A percentile compares a stretch with the other conserved stretches of the same genome.
Conservation (phyloP, 2,888 invertebrate species). For the Zhengitettix transpicula region DNA sequence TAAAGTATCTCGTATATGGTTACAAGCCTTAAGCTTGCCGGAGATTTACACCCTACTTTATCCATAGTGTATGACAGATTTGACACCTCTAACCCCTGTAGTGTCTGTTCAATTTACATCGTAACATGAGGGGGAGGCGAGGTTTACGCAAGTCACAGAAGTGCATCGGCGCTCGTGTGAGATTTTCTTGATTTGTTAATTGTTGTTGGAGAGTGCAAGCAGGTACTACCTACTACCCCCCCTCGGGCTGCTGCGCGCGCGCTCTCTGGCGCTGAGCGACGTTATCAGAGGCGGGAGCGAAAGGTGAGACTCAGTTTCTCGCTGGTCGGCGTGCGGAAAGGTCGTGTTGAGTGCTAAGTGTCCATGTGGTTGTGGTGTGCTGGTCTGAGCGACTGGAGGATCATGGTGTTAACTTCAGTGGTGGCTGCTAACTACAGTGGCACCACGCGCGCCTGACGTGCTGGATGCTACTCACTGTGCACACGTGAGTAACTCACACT, state of each 20-base stretch:
- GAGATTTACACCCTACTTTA: too few relatives aligned
- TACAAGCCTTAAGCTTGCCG: too few relatives aligned
- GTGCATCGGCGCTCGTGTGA: too few relatives aligned
- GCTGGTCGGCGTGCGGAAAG: not conserved
- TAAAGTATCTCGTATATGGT: too few relatives aligned
- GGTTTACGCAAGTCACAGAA: too few relatives aligned
- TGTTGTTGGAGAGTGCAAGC: too few relatives aligned
- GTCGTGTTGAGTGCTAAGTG: not conserved
- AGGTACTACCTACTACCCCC: too few relatives aligned
- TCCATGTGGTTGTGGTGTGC: slow-evolving; percentile 1
- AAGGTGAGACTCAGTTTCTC: not conserved
- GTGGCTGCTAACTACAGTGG: slow-evolving; percentile 8
- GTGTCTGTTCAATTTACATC: too few relatives aligned
- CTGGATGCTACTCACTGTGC: slow-evolving; percentile 13
- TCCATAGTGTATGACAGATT: too few relatives aligned
- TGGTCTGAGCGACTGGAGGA: slow-evolving; percentile 2
- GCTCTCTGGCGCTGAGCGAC: not conserved
- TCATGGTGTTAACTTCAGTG: slow-evolving; percentile 9
- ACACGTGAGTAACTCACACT: slow-evolving; percentile 9
- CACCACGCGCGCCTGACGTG: slow-evolving; percentile 10
- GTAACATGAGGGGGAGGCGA: too few relatives aligned
- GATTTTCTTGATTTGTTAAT: too few relatives aligned
- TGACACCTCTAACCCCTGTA: too few relatives aligned
- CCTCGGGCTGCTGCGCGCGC: not conserved
- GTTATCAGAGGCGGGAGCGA: not conserved